phyloP scores from a whole-genome alignment of 2,113 vertebrate species.

The Tinamus guttatus region DNA sequence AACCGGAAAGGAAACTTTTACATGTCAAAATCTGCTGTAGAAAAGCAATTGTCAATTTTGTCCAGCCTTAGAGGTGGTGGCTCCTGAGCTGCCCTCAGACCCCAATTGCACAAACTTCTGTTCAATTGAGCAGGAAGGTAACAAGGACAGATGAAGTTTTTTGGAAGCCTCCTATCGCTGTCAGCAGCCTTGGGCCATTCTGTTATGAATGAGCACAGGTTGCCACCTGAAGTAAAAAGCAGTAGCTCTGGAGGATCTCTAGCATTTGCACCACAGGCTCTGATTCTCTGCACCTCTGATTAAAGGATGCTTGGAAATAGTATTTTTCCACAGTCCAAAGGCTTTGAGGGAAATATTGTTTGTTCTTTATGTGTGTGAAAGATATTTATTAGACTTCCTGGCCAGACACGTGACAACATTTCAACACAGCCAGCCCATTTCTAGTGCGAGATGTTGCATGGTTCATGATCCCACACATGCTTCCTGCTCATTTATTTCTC shows the following conservation, averaged over 20 bases:
- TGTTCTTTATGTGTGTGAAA: neutral
- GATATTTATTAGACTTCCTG: neutral
- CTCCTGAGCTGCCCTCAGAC: neutral
- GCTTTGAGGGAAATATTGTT: neutral
- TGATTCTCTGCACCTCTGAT: neutral
- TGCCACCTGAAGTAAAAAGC: accelerated
- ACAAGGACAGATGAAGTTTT: neutral
- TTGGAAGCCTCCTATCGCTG: accelerated
- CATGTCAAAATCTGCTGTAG: neutral
- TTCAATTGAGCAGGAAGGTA: accelerated
- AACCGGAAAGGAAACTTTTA: neutral
- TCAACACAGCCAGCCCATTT: neutral
- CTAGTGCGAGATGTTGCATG: neutral
- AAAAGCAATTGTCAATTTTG: neutral
- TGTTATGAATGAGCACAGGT: accelerated
- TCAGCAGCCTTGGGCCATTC: neutral
- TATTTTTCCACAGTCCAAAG: neutral
- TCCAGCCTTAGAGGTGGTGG: neutral
- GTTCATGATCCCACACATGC: neutral
- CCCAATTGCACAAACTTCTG: neutral
- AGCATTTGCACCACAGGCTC: neutral
- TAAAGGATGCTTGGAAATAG: neutral
- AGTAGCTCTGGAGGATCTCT: neutral
- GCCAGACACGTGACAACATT: neutral
- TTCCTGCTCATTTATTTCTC: neutral